Base-by-base conservation (phyloP, 2,797 vertebrate genomes). In the Rhinichthys osculus region DNA sequence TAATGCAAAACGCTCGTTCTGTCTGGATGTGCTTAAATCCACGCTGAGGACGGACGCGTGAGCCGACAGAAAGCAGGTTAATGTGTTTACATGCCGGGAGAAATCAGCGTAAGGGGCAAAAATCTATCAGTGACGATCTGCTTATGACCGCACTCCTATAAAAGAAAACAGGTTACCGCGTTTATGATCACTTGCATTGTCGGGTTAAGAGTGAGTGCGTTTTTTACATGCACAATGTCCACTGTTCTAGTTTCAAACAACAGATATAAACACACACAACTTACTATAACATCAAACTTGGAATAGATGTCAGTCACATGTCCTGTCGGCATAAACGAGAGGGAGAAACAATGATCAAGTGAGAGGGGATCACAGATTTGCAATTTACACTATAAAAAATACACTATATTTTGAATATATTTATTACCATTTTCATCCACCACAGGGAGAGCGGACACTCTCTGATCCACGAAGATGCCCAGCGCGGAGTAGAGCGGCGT, bases 241-340 rank as follows among this genome's bases (percentile, higher is more conserved):
- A 81, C 47, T 57, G 62, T 71, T 16, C 73, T 23, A 9, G 35
- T 6, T 9, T 70, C n/a, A 78, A 57, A 30, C 59, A 82, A 59
- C n/a, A 66, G 6, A 17, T 52, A 30, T 35, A n/a, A 13, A 69
- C 8, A 74, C 4, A 1, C 33, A 11, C 85, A 88, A 99, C 98
- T 98, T 95, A 99, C 98, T 88, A 99, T 99, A 72, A 99, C 98
- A 19, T 99, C 98, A 89, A 99, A 99, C 90, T 99, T 99, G 81
- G 98, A 99, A 94, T 99, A 99, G 90, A 99, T 99, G 91, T 99
- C 98, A 89, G 98, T 97, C 88, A 98, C 98, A 64, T 96, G 97
- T 62, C 98, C 98, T 99, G 90, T 70, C 19, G 42, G n/a, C 16
- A 70, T n/a, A 85, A 77, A 76, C 0, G 10, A 62, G n/a, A 62